Conservation (phyloP, 2,888 invertebrate genomes). For the Steinernema scapterisci region DNA sequence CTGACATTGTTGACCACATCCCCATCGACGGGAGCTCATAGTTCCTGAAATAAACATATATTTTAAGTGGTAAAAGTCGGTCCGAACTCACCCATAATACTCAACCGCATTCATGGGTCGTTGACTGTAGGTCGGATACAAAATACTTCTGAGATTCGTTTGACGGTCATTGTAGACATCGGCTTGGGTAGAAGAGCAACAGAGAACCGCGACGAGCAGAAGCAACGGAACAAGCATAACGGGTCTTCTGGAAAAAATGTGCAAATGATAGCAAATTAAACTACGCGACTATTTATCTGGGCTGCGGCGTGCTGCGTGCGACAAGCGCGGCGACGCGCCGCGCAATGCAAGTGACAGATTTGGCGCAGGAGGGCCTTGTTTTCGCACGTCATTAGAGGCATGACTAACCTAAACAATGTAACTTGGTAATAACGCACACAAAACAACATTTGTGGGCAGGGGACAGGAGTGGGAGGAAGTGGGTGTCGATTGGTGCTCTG, state of each 20-base stretch:
- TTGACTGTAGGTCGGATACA: not conserved
- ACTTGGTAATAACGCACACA: no score
- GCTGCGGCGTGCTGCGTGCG: not conserved
- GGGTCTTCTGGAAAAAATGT: not conserved
- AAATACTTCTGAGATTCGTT: constrained; percentile 19
- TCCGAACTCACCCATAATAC: not conserved
- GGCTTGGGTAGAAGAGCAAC: not conserved
- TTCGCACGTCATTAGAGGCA: not conserved
- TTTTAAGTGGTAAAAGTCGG: not conserved
- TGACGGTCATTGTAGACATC: not conserved
- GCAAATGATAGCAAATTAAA: not conserved
- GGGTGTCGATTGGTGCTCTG: no score
- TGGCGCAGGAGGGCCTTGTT: not conserved
- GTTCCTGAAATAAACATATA: not conserved
- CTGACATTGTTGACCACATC: constrained; percentile 4
- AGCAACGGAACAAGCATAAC: not conserved
- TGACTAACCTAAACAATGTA: no score
- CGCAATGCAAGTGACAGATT: constrained; percentile 5
- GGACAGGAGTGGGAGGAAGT: no score
- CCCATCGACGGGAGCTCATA: constrained; percentile 1
- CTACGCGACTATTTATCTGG: not conserved
- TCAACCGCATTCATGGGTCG: not conserved
- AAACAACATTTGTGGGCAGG: no score
- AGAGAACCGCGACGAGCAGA: not conserved
- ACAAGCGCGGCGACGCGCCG: not conserved